Base-by-base conservation (phyloP, 1,140 invertebrate species). In the Stegodyphus dumicola region DNA sequence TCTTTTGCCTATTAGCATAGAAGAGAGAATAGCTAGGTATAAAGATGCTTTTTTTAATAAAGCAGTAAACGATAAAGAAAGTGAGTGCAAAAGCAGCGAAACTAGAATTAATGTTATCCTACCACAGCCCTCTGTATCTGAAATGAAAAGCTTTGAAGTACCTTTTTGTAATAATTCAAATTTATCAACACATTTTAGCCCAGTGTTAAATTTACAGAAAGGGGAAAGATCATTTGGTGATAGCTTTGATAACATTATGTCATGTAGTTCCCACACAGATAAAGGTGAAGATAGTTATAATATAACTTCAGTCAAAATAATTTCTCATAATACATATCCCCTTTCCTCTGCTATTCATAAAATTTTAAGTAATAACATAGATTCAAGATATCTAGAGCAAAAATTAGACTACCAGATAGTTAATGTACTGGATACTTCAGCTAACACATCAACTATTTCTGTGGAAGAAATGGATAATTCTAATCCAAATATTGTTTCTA, bases 31-130 rank as follows among this genome's bases (percentile, higher is more conserved):
- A n/a, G 84, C 84, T 73, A 56, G 84, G 11, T 86, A 86, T 78
- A 86, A 86, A 77, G 76, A 86, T 65, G 84, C 84, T 65, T 86
- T 78, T 56, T 13, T 86, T 33, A 70, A 54, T 65, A 77, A 78
- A 73, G 52, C 15, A 7, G 18, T 54, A 7, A 65, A 78, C 33
- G 15, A 69, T 53, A 78, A 73, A n/a, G 84, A 86, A 53, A 76
- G 17, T 54, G 81, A 85, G 6, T 69, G 17, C 51, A 86, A 86
- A 77, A 11, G 7, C 15, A 60, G 48, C 78, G 75, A 86, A 78
- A 86, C 69, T 18, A 77, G 84, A 86, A 86, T 86, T 64, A 86
- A 86, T 78, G 84, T 86, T 73, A 86, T 86, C 65, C 65, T 86
- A 33, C 84, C 84, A 51, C 76, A 77, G 53, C 84, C 84, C 33